Evolutionary conservation across 2,797 vertebrate genomes (phyloP).

Genomic region (Basileuterus tristriatus): DNA sequence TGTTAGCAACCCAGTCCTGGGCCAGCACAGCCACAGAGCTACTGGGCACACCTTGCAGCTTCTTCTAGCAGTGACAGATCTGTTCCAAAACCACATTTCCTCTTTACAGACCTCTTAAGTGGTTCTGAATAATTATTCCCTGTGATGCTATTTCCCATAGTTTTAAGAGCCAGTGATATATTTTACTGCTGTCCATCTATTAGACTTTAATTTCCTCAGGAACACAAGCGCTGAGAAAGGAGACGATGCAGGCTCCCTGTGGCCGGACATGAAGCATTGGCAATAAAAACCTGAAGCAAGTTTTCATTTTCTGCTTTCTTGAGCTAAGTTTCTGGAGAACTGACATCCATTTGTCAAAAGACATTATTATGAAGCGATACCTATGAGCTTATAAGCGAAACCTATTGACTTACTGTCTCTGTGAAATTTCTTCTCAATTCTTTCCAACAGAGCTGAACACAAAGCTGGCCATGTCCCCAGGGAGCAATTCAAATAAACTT

Average conservation of each 20-base stretch:
- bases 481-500: slow-evolving; percentile 43
- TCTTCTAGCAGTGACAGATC: neutral
- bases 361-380: slow-evolving; percentile 11
- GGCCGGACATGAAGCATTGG: neutral
- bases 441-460: neutral
- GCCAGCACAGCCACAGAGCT: neutral
- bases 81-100: neutral
- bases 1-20: neutral
- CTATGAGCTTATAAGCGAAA: neutral
- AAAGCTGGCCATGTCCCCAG: neutral
- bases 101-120: slow-evolving; percentile 20
- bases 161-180: slow-evolving; percentile 32
- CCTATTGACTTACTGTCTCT: slow-evolving; percentile 35
- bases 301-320: slow-evolving; percentile 57
- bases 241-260: neutral
- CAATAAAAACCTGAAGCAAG: slow-evolving; percentile 32
- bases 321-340: slow-evolving; percentile 34
- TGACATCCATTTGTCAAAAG: slow-evolving; percentile 45
- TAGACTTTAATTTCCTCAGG: slow-evolving; percentile 14
- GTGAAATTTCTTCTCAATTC: slow-evolving; percentile 33
- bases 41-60: neutral
- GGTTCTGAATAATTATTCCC: slow-evolving; percentile 47
- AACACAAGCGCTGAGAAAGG: neutral
- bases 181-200: slow-evolving; percentile 32
- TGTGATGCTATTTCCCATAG: slow-evolving; percentile 24